Base-by-base conservation (phyloP, 2,113 vertebrate genomes). In the Cynocephalus volans region DNA sequence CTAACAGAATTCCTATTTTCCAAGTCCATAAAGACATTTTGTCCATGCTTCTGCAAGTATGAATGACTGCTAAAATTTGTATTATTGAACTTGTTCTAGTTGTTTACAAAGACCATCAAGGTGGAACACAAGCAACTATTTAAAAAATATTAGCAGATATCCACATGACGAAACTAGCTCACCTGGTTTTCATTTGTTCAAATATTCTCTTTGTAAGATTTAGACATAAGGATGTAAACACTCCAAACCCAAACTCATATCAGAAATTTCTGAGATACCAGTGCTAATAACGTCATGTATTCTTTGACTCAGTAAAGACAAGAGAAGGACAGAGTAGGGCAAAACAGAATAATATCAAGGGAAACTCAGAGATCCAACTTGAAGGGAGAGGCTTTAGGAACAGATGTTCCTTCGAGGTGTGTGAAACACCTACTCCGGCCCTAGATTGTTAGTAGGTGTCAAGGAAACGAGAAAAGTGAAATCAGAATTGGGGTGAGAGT, bases 151-250 rank as follows among this genome's bases (percentile, higher is more conserved):
- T 26, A 56, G 0, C 2, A 54, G 41, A 17, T 72, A 8, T 33
- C 21, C 56, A 21, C 14, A 1, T 0, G 10, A 36, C 18, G 23
- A 85, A 17, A 24, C 0, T 0, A 0, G 1, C 73, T 36, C 45
- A 14, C 4, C n/a, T 50, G 31, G 8, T 31, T 54, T 85, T 41
- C 56, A 18, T 41, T 13, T 48, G 45, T 54, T 80, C 24, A 36
- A 1, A 70, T 14, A 2, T 80, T 36, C 50, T 67, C 45, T 50
- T 24, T 21, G 8, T 69, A 15, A 79, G 77, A 88, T 15, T 15
- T 26, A 2, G 14, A 3, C 21, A 7, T 26, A 17, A 79, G 65
- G 21, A 80, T 52, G 67, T 50, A 65, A 84, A 95, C 56, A 33
- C 26, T 11, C 26, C 6, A 76, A 85, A 24, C 10, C 10, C 6